Evolutionary conservation across 2,797 vertebrate species (phyloP), one percentile per base, ranked within the genome.

Genomic region (Premnoplex brunnescens): DNA sequence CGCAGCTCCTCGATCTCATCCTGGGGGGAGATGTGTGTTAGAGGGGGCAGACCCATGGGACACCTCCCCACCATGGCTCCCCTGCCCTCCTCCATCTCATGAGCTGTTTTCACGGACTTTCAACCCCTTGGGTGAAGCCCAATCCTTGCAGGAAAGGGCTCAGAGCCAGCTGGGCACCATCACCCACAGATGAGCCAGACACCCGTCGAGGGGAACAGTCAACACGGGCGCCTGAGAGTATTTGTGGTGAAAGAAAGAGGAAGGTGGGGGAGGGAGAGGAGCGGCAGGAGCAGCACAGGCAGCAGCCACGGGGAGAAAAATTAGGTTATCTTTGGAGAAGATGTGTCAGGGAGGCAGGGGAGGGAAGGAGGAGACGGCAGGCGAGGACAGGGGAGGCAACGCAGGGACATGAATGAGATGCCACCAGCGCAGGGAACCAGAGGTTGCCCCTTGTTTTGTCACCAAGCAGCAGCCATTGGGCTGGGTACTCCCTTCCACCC

Each of bases 1-100:
- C 99, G 98, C 88, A 99, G 97, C 98, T 99, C 99, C 97, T 99
- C 99, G 26, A 99, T 99, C 97, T 99, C 99, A 69, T 99, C 99
- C 99, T 99, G 97, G 2, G 21, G 18, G 56, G 54, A 88, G 48
- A 80, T 1, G 46, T 0, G 5, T 1, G 4, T 89, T 32, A 52
- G 55, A 85, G 17, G n/a, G 11, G 41, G 24, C 2, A 30, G 52
- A 75, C 4, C 52, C 19, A 0, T 6, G 12, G 0, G 27, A n/a
- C 15, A 21, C 11, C 58, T 67, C 13, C n/a, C 12, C 4, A 14
- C 22, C 24, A 1, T 0, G 58, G 68, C 22, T 71, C 28, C 44
- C 59, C 49, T 39, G 44, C 13, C 41, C 39, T 90, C 30, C 39
- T 84, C 20, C 62, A 56, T 12, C 52, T 64, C 24, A 32, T 0